Evolutionary conservation across 2,888 invertebrate species (phyloP), one percentile per base, ranked within the genome.

Genomic region (Philonicus albiceps): DNA sequence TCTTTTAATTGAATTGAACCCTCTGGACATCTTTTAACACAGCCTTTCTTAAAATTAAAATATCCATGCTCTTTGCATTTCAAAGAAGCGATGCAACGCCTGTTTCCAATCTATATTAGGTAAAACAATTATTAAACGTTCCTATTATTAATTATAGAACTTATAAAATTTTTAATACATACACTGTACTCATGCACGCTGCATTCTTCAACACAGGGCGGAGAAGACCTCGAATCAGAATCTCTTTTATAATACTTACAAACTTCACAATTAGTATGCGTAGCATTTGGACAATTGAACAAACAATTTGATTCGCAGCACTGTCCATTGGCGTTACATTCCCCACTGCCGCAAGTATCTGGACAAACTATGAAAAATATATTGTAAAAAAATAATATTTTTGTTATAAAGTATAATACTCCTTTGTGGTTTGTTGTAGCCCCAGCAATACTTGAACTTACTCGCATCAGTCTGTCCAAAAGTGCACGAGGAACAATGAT

Each of bases 381-480:
- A n/a, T 53, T 53, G 1, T 22, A 19, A 34, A 43, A 13, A 43
- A 43, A n/a, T n/a, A n/a, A n/a, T n/a, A n/a, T n/a, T n/a, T n/a
- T n/a, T n/a, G n/a, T n/a, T n/a, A n/a, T n/a, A n/a, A 6, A 2
- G 2, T 37, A 6, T 11, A 37, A 49, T n/a, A 87, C 88, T 91
- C 92, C 93, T 95, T 92, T 96, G 96, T 90, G 96, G 96, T 90
- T 95, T 93, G 55, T 94, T 93, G 88, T 94, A 93, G 90, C 95
- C 96, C 98, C 98, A 98, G 91, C 98, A 98, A n/a, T 96, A 93
- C 1, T 7, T 64, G 7, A 16, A 30, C 31, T 49, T 13, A 34
- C 19, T 49, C n/a, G n/a, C 2, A 27, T 34, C 49, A 49, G 27
- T 53, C 1, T 16, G n/a, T 87, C 88, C 89, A 75, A 90, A 91